A percentile compares a stretch with the other conserved stretches of the same genome.
Conservation (phyloP, 92 coral and sea anemone species). For the Isaurus tuberculatus region DNA sequence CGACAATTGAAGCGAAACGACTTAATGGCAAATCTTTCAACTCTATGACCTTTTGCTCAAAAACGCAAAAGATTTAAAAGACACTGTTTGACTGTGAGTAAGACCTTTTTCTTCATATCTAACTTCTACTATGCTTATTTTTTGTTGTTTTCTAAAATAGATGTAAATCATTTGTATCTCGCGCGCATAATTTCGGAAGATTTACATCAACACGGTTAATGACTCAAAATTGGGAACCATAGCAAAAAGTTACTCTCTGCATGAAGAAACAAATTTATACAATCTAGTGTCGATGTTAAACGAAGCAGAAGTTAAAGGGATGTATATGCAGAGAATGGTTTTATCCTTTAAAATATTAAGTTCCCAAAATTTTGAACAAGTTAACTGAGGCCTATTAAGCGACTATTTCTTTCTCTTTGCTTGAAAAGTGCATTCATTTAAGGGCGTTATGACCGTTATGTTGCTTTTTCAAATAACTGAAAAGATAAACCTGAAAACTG, state of each 20-base stretch:
- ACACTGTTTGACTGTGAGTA: constrained; percentile 12
- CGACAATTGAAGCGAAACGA: neutral
- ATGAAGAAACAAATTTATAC: neutral
- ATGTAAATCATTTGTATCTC: neutral
- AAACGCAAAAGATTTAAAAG: neutral
- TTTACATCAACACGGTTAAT: neutral
- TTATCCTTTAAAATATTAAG: neutral
- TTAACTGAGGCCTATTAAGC: too few relatives aligned
- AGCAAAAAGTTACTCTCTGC: constrained; percentile 1
- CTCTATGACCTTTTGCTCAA: neutral
- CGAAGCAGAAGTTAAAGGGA: neutral
- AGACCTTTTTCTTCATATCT: neutral
- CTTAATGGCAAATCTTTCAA: neutral
- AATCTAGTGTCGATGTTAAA: neutral
- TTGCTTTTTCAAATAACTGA: too few relatives aligned
- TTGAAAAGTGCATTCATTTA: too few relatives aligned
- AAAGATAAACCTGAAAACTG: too few relatives aligned
- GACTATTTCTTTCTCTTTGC: too few relatives aligned
- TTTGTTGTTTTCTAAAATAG: neutral
- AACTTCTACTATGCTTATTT: neutral
- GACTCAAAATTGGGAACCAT: too few relatives aligned
- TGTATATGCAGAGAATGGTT: neutral
- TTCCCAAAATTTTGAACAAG: too few relatives aligned
- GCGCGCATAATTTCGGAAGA: neutral
- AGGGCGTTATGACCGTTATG: too few relatives aligned